Evolutionary conservation across 2,888 invertebrate species (phyloP).

Genomic region (Smittia aterrima): DNA sequence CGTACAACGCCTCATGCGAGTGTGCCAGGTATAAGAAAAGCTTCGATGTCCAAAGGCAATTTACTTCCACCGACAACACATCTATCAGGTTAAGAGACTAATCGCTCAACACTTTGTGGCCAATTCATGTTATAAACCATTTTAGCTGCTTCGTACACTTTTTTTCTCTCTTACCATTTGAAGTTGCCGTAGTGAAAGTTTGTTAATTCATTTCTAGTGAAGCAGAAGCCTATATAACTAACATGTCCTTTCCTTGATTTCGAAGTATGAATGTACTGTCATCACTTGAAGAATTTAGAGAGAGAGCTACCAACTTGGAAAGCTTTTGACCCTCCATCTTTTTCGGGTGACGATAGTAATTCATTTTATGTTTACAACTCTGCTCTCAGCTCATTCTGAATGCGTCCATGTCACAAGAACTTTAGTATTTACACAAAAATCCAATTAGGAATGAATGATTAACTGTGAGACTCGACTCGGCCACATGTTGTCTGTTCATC

Average conservation of each 20-base stretch:
- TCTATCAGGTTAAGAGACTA: constrained; percentile 52
- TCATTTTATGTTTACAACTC: no score
- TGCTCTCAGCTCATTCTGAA: no score
- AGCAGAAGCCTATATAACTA: no score
- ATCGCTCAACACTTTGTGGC: neutral
- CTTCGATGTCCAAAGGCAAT: constrained; percentile 52
- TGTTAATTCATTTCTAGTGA: no score
- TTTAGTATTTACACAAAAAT: neutral
- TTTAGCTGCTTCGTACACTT: neutral
- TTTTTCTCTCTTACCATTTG: neutral
- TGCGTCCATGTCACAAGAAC: neutral
- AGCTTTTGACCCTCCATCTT: no score
- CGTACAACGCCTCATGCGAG: constrained; percentile 50
- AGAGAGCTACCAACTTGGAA: no score
- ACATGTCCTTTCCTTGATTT: no score
- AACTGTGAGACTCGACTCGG: neutral
- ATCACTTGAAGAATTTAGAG: no score
- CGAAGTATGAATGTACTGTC: no score
- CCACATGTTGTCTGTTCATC: neutral
- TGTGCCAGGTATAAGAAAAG: constrained; percentile 58
- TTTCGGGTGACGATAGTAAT: no score
- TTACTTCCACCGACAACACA: constrained; percentile 55
- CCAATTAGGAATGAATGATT: neutral
- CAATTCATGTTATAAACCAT: neutral
- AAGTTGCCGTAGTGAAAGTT: neutral